Percentiles rank a stretch among this genome's conserved stretches.
Evolutionary conservation across 2,113 vertebrate genomes (phyloP).

Genomic region (Choloepus hoffmanni): DNA sequence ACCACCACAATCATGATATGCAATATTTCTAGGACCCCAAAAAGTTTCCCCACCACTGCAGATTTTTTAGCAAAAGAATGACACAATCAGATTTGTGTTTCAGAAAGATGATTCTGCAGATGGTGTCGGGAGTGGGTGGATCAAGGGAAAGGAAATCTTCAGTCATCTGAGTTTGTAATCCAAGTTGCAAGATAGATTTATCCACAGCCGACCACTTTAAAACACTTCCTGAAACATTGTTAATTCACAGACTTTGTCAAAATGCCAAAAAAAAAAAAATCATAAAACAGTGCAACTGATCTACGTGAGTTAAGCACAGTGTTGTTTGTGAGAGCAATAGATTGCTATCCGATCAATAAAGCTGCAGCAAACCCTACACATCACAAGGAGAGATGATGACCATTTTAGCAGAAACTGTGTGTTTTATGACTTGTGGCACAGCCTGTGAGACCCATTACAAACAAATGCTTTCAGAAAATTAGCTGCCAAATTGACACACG

Average conservation of each 20-base stretch:
- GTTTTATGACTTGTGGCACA: conserved; percentile 15
- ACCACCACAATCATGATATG: too few species aligned
- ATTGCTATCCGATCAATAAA: not conserved
- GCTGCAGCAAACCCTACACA: not conserved
- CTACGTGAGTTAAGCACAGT: not conserved
- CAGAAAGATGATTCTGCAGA: not conserved
- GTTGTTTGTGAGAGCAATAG: not conserved
- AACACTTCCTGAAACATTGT: not conserved
- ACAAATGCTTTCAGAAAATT: conserved; percentile 62
- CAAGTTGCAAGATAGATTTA: not conserved
- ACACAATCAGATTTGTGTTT: not conserved
- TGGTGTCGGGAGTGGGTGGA: not conserved
- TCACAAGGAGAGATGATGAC: not conserved
- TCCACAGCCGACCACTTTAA: not conserved
- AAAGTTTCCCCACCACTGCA: not conserved
- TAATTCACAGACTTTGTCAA: conserved; percentile 8
- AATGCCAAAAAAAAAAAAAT: conserved; percentile 39
- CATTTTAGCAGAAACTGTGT: not conserved
- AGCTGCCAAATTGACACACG: conserved; percentile 71
- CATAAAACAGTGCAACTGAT: not conserved
- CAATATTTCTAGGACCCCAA: not conserved
- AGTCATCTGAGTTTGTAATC: not conserved
- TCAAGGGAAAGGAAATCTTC: not conserved
- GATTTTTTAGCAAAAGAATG: not conserved
- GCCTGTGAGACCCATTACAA: conserved; percentile 14